Base-by-base conservation (phyloP, 2,888 invertebrate genomes). In the Mongoloraphidia duomilia region DNA sequence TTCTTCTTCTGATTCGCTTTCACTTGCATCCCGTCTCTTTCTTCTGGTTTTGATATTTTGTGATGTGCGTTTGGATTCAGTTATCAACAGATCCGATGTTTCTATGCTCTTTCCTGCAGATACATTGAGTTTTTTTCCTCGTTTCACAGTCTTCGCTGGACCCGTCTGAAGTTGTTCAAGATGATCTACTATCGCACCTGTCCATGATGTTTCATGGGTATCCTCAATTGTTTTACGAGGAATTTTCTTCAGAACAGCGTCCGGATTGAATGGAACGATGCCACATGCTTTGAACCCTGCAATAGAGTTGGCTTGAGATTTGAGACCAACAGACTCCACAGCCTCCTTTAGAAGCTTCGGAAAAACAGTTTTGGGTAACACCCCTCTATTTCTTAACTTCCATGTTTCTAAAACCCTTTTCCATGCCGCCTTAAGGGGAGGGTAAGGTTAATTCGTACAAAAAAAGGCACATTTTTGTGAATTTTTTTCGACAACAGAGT, bases 211-310 rank as follows among this genome's bases (percentile, higher is more conserved):
- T 44, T 44, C 34, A 33, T 34, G 44, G 33, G 8, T 44, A 10
- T 44, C 34, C 13, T 44, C 44, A 33, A 44, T 35, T 44, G 44
- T 33, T 44, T 33, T 44, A 44, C 34, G 44, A 34, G 44, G 44
- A 33, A 44, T 34, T 34, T 34, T 44, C 34, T 44, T 44, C n/a
- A 44, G 34, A 13, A 44, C 44, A 34, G 26, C 11, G 11, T 44
- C 34, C 33, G 44, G 44, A 33, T 44, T 44, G n/a, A 10, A 44
- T 12, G n/a, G 11, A 34, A 11, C 14, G n/a, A n/a, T n/a, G n/a
- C n/a, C n/a, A n/a, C n/a, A n/a, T n/a, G n/a, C n/a, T n/a, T n/a
- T n/a, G n/a, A 37, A 46, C 5, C 37, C 37, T 8, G 46, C 38
- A 37, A 11, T 46, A 41, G 12, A 9, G 10, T 41, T 41, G 9